Percentiles rank a stretch among this genome's conserved stretches.
These are phyloP conservation scores for Sorex araneus DNA, from an alignment of 2,113 vertebrate species.

Conservation along the genomic window DNA sequence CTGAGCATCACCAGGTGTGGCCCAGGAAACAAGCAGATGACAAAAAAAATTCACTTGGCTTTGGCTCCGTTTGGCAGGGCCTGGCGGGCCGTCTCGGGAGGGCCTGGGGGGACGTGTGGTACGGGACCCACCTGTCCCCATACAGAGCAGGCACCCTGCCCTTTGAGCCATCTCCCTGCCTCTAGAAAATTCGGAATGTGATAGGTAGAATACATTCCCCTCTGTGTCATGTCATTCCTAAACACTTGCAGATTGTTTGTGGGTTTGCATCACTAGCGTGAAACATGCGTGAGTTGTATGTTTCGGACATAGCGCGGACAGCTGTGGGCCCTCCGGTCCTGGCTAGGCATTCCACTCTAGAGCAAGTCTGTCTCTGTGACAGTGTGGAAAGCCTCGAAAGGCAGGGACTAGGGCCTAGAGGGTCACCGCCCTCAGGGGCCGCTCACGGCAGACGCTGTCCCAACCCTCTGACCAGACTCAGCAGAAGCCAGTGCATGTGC, in stretches of 20 bases:
- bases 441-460: too few species aligned
- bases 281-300: accelerated
- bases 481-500: not conserved
- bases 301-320: accelerated
- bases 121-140: too few species aligned
- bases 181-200: not conserved
- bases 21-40: too few species aligned
- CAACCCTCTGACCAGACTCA: too few species aligned
- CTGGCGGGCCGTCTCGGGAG: too few species aligned
- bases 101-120: too few species aligned
- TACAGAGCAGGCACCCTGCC: too few species aligned
- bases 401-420: not conserved
- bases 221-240: not conserved
- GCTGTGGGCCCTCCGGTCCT: too few species aligned
- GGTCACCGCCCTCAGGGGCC: not conserved
- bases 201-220: not conserved
- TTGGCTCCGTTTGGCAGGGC: too few species aligned
- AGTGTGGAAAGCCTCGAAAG: not conserved
- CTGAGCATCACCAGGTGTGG: too few species aligned
- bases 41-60: not conserved
- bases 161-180: too few species aligned
- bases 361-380: not conserved
- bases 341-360: too few species aligned
- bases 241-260: not conserved
- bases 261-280: not conserved